Percentiles rank a stretch among this genome's conserved stretches.
Evolutionary conservation across 2,113 vertebrate genomes (phyloP).

Genomic region (Phodopus roborovskii): DNA sequence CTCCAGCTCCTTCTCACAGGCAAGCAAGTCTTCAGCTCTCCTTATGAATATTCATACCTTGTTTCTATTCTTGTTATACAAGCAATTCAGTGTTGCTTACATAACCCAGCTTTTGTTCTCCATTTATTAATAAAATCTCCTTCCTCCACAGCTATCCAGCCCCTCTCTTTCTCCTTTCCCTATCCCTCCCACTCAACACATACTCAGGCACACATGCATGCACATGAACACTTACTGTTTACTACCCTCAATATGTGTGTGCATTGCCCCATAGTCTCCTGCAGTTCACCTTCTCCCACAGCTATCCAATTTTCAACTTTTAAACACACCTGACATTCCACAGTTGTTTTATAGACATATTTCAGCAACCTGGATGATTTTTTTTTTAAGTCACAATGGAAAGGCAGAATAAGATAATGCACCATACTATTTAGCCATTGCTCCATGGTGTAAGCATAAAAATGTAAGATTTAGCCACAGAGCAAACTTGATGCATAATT

Average conservation of each 20-base stretch:
- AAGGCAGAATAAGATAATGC: conserved; percentile 11
- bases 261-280: not conserved
- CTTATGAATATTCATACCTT: conserved; percentile 80
- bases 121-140: conserved; percentile 61
- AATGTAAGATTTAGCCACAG: conserved; percentile 56
- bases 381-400: not conserved
- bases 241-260: not conserved
- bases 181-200: not conserved
- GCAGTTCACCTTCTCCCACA: not conserved
- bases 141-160: conserved; percentile 25
- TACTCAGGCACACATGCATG: not conserved
- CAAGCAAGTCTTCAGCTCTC: conserved; percentile 54
- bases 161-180: not conserved
- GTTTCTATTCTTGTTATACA: conserved; percentile 69
- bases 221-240: not conserved
- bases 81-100: conserved; percentile 70
- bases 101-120: conserved; percentile 76
- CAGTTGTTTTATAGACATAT: conserved; percentile 10
- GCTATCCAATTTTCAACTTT: conserved; percentile 30
- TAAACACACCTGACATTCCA: not conserved
- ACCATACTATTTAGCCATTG: conserved; percentile 6
- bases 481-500: conserved; percentile 69
- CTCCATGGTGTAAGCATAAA: conserved; percentile 56
- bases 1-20: conserved; percentile 32
- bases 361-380: not conserved